Conservation (phyloP, 2,797 vertebrate genomes). For the Eulemur mongoz region DNA sequence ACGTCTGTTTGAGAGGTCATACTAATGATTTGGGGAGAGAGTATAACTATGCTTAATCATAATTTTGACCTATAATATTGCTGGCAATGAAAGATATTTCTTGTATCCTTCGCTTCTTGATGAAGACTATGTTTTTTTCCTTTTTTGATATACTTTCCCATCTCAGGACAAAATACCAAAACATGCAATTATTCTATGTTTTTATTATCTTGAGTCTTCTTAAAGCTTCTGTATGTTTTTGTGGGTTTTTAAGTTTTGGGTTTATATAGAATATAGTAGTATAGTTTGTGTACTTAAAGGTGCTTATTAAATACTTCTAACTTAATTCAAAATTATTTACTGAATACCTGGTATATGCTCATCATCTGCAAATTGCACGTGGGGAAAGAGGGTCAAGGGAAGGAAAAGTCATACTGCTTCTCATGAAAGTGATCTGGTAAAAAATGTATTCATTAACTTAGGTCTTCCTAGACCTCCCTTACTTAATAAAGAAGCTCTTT, state of each 20-base stretch:
- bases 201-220: neutral
- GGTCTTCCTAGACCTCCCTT: neutral
- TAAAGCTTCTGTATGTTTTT: neutral
- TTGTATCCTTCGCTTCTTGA: neutral
- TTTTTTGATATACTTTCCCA: neutral
- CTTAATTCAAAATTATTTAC: slow-evolving; percentile 11
- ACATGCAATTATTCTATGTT: neutral
- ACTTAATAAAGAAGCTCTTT: neutral
- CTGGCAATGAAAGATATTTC: slow-evolving; percentile 1
- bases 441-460: neutral
- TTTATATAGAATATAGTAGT: neutral
- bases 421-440: neutral
- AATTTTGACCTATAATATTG: neutral
- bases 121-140: neutral
- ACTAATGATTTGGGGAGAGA: neutral
- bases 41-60: neutral
- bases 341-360: neutral
- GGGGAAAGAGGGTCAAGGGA: neutral
- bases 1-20: neutral
- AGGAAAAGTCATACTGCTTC: neutral
- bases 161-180: neutral
- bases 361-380: neutral
- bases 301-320: slow-evolving; percentile 33
- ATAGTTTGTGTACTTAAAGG: neutral
- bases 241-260: neutral